Percentiles rank a stretch among this genome's conserved stretches.
phyloP scores from a whole-genome alignment of 2,113 vertebrate species.

The Myiozetetes cayanensis region DNA sequence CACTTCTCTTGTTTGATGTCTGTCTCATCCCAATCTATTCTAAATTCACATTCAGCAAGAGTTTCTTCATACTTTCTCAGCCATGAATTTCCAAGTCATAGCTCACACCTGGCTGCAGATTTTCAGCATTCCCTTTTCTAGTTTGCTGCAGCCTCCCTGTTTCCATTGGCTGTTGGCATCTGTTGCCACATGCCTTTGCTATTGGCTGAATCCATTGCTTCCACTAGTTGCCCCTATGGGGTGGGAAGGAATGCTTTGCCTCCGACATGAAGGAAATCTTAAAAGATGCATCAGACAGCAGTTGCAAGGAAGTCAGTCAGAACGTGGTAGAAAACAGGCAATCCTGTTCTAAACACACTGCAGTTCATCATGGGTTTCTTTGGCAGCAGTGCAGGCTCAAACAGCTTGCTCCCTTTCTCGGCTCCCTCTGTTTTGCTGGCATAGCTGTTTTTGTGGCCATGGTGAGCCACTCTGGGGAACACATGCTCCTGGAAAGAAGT shows the following conservation, averaged over 20 bases:
- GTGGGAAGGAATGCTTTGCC: not conserved
- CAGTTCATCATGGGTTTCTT: not conserved
- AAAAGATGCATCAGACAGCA: not conserved
- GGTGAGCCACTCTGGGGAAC: constrained; percentile 16
- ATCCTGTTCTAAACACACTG: not conserved
- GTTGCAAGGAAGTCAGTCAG: not conserved
- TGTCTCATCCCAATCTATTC: not conserved
- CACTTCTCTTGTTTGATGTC: not conserved
- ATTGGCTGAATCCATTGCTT: not conserved
- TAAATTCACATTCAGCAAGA: not conserved
- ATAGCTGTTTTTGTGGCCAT: constrained; percentile 8
- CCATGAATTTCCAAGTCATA: not conserved
- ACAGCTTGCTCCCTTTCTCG: not conserved
- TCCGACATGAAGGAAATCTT: not conserved
- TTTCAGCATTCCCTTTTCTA: not conserved
- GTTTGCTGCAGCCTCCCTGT: not conserved
- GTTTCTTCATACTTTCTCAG: not conserved
- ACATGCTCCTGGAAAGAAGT: constrained; percentile 43
- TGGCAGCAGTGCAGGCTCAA: constrained; percentile 16
- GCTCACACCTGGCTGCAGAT: constrained; percentile 19
- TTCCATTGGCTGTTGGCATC: not conserved
- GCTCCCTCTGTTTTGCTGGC: constrained; percentile 44
- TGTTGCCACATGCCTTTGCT: not conserved
- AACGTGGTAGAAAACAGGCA: constrained; percentile 16
- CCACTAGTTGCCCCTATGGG: not conserved